phyloP scores from a whole-genome alignment of 1,140 invertebrate genomes.

The Drosophila novamexicana region DNA sequence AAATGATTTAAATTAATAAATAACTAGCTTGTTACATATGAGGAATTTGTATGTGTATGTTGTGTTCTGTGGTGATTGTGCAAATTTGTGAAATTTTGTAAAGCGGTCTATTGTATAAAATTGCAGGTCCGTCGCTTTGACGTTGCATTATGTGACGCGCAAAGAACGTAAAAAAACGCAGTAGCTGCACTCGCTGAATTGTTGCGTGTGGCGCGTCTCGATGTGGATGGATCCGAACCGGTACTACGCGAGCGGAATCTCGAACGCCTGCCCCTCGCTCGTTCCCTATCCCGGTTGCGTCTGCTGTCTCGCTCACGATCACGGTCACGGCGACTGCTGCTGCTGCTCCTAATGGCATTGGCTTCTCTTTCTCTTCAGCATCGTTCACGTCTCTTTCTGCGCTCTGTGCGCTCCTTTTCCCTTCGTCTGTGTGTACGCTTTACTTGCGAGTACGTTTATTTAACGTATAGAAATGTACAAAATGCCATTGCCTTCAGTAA shows the following conservation, averaged over 20 bases:
- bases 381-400: constrained; percentile 83
- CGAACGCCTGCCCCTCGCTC: constrained; percentile 71
- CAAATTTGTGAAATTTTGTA: constrained; percentile 77
- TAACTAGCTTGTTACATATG: constrained; percentile 63
- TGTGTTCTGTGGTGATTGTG: constrained; percentile 44
- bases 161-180: constrained; percentile 66
- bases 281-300: constrained; percentile 64
- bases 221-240: too few species aligned
- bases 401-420: constrained; percentile 83
- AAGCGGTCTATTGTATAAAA: constrained; percentile 85
- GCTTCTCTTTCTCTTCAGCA: constrained; percentile 78
- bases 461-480: too few species aligned
- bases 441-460: too few species aligned
- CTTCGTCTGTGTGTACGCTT: constrained; percentile 84
- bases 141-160: constrained; percentile 19
- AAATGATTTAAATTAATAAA: constrained; percentile 70
- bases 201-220: too few species aligned
- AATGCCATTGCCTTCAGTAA: too few species aligned
- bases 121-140: constrained; percentile 74
- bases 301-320: constrained; percentile 63
- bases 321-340: constrained; percentile 64
- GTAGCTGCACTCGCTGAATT: constrained; percentile 54
- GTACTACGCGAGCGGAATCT: constrained; percentile 23
- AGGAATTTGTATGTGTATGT: constrained; percentile 59
- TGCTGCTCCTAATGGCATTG: constrained; percentile 46